Conservation (phyloP, 2,113 vertebrate species). For the Mesocricetus auratus region DNA sequence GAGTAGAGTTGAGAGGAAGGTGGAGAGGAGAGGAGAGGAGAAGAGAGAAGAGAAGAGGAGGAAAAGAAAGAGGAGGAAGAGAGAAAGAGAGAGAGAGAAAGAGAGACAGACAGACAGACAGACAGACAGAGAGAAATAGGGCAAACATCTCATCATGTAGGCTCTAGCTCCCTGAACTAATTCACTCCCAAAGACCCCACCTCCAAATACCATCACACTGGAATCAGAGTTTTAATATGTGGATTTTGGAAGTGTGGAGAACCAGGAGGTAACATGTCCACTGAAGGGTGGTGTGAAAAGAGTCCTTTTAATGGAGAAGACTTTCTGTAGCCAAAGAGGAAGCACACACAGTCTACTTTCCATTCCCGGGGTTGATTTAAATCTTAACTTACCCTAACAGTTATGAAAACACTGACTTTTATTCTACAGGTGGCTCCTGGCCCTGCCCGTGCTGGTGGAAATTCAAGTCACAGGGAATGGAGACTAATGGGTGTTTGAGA, state of each 20-base stretch:
- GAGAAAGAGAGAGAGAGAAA: neutral
- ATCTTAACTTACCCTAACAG: neutral
- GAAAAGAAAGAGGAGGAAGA: neutral
- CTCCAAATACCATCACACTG: neutral
- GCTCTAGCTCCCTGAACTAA: neutral
- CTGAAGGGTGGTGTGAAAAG: neutral
- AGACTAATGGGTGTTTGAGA: neutral
- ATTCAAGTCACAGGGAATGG: neutral
- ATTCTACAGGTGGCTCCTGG: fast-evolving
- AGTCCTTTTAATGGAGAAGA: neutral
- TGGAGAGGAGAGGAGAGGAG: neutral
- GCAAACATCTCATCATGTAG: neutral
- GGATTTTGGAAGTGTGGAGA: neutral
- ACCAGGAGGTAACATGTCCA: neutral
- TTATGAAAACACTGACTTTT: neutral
- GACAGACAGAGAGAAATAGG: neutral
- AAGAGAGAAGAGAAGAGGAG: neutral
- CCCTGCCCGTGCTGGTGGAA: neutral
- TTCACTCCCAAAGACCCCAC: neutral
- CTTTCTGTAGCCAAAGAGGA: neutral
- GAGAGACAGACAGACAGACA: neutral
- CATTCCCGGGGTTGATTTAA: neutral
- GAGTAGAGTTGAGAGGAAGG: neutral
- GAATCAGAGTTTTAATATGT: neutral
- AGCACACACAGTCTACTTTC: neutral